Conservation (phyloP, 2,888 invertebrate genomes). For the Drosophila siamana region DNA sequence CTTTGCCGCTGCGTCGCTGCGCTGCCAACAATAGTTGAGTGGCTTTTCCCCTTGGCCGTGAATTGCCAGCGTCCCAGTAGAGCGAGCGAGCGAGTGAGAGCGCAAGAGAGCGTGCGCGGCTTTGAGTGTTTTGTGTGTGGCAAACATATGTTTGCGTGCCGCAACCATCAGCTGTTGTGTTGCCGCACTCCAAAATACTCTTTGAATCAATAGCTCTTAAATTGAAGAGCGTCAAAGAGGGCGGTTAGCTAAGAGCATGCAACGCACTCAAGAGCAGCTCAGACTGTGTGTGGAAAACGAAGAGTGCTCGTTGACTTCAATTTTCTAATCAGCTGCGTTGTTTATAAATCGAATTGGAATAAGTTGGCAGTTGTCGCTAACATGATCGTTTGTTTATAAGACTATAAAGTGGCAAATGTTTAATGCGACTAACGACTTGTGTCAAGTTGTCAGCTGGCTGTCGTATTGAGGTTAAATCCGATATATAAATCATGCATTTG, state of each 20-base stretch:
- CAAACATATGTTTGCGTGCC: slow-evolving; percentile 48
- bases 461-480: slow-evolving; percentile 66
- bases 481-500: slow-evolving; percentile 76
- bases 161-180: slow-evolving; percentile 45
- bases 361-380: background rate
- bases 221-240: slow-evolving; percentile 23
- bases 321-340: slow-evolving; percentile 2
- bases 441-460: slow-evolving; percentile 7
- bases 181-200: slow-evolving; percentile 32
- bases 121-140: slow-evolving; percentile 13
- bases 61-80: slow-evolving; percentile 44
- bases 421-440: background rate
- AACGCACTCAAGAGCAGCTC: slow-evolving; percentile 37
- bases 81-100: background rate
- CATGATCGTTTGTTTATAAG: background rate
- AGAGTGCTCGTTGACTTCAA: background rate
- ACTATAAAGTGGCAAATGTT: background rate
- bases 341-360: background rate
- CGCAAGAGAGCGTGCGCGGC: background rate
- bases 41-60: slow-evolving; percentile 79
- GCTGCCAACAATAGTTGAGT: slow-evolving; percentile 46
- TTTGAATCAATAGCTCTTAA: slow-evolving; percentile 35
- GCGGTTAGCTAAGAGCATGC: background rate
- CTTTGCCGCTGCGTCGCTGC: slow-evolving; percentile 54
- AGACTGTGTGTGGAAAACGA: background rate